Evolutionary conservation across 1,140 invertebrate genomes (phyloP), one percentile per base, ranked within the genome.

Genomic region (Doryteuthis pealeii): DNA sequence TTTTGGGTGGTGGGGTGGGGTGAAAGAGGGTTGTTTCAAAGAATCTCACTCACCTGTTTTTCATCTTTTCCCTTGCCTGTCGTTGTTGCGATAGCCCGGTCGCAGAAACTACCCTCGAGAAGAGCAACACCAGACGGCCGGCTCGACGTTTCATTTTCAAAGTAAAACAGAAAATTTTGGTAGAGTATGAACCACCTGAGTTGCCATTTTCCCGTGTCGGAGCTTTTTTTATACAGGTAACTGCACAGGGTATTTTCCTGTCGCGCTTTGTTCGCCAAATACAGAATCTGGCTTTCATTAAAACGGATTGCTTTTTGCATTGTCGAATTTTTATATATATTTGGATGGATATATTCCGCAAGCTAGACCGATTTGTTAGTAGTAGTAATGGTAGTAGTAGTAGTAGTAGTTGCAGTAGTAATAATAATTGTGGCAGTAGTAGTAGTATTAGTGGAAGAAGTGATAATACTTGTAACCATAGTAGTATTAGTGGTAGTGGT

Each of bases 121-220:
- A 97, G 89, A 66, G 96, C 90, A 2, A 96, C 92, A 0, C 95
- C 95, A 0, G 93, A 94, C 0, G 94, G 95, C 58, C 93, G 89
- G 18, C 90, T 90, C 8, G 84, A 79, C n/a, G 79, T 78, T 76
- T 96, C 95, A 70, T 91, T 92, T 80, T 97, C 96, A 85, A 94
- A 97, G 88, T 96, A 96, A 88, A 96, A 96, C 74, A 97, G 88
- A 74, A 96, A 85, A 89, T 97, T 97, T 91, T 97, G 95, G 86
- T 96, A 97, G 3, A 97, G 90, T 31, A 95, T 91, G 86, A 97
- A 97, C 92, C 94, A 97, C 43, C 95, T 89, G 58, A 93, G 89
- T 86, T 96, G 95, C 95, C 95, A 97, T 87, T 95, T 96, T 72
- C 91, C 92, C 75, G 91, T 93, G 85, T 96, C 95, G 1, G 94